phyloP scores from a whole-genome alignment of 2,888 invertebrate genomes.

The Idaea aversata region DNA sequence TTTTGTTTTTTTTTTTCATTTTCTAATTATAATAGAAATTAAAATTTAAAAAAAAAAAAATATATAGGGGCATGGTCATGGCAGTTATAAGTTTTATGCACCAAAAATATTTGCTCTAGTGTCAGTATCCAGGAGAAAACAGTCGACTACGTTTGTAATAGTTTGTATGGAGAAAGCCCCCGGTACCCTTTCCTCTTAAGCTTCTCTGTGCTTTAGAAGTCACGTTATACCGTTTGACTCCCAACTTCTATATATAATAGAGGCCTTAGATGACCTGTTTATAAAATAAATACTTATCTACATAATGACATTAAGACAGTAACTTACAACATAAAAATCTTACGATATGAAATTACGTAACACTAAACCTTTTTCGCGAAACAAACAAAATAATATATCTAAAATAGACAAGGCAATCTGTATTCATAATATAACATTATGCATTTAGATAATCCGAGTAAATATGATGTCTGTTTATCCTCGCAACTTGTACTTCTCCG shows the following conservation, averaged over 20 bases:
- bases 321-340: neutral
- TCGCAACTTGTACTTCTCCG: neutral
- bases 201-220: neutral
- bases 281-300: neutral
- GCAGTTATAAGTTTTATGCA: too few relatives aligned
- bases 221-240: neutral
- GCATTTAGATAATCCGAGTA: neutral
- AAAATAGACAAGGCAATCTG: neutral
- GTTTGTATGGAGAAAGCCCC: too few relatives aligned
- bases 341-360: neutral
- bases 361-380: neutral
- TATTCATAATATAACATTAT: conserved; percentile 1
- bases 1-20: too few relatives aligned
- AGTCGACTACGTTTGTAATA: too few relatives aligned
- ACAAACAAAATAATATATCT: neutral
- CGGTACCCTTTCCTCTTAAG: too few relatives aligned
- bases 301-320: neutral
- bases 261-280: neutral
- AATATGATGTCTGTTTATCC: neutral
- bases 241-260: too few relatives aligned
- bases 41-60: too few relatives aligned
- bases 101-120: too few relatives aligned
- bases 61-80: too few relatives aligned
- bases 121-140: too few relatives aligned
- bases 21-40: too few relatives aligned